Conservation (phyloP, 2,113 vertebrate genomes). For the Symphodus melops region DNA sequence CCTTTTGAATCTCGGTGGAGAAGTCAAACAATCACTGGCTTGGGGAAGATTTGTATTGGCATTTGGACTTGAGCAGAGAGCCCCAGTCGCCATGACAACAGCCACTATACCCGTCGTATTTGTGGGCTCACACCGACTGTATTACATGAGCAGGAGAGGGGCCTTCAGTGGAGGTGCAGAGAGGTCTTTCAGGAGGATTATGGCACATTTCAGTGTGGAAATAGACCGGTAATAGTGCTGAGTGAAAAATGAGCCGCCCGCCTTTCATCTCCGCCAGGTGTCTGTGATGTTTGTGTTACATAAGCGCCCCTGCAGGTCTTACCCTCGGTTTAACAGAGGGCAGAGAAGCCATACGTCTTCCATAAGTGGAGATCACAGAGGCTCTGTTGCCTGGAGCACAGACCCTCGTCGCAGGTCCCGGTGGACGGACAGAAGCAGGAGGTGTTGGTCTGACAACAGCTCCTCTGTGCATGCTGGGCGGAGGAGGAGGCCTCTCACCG, state of each 20-base stretch:
- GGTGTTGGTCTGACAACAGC: conserved; percentile 50
- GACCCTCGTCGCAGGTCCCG: neutral
- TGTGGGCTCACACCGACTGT: conserved; percentile 43
- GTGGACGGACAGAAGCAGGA: conserved; percentile 57
- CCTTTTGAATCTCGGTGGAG: conserved; percentile 44
- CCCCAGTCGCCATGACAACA: conserved; percentile 45
- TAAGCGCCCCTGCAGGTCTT: conserved; percentile 51
- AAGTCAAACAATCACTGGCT: conserved; percentile 39
- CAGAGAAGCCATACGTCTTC: conserved; percentile 52
- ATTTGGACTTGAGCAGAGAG: conserved; percentile 5
- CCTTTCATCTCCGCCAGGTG: conserved; percentile 72
- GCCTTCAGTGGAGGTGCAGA: neutral
- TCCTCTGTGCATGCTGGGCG: conserved; percentile 38
- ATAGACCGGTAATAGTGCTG: conserved; percentile 20
- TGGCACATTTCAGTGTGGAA: conserved; percentile 54
- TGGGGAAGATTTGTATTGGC: conserved; percentile 42
- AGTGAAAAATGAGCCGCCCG: conserved; percentile 52
- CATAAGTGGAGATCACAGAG: conserved; percentile 57
- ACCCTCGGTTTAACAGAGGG: conserved; percentile 42
- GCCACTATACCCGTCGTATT: conserved; percentile 41
- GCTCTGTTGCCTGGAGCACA: conserved; percentile 6
- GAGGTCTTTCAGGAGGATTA: conserved; percentile 36
- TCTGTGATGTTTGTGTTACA: conserved; percentile 58
- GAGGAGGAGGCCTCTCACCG: conserved; percentile 33
- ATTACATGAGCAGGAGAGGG: neutral